Conservation (phyloP, 2,888 invertebrate species). For the Tachina lurida region DNA sequence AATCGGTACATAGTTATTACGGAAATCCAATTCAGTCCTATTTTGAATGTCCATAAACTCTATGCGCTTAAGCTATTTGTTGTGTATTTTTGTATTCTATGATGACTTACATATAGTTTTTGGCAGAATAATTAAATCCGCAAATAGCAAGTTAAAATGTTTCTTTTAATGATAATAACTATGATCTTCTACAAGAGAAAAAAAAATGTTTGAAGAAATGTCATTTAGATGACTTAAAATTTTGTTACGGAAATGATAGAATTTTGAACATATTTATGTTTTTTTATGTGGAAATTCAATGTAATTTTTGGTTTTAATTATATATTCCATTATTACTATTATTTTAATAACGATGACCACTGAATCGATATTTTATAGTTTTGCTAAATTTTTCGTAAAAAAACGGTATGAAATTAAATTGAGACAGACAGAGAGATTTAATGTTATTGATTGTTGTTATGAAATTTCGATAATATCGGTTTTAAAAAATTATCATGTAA, state of each 20-base stretch:
- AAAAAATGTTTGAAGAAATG: constrained; percentile 67
- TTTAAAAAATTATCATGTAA: constrained; percentile 63
- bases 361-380: constrained; percentile 83
- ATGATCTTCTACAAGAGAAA: constrained; percentile 68
- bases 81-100: neutral
- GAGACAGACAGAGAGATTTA: constrained; percentile 43
- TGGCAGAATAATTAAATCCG: neutral
- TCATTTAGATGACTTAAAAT: constrained; percentile 61
- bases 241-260: constrained; percentile 60
- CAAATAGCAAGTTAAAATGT: constrained; percentile 45
- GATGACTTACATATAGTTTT: neutral
- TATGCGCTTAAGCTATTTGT: no score
- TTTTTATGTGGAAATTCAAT: constrained; percentile 19
- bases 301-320: constrained; percentile 45
- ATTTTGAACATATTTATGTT: constrained; percentile 29
- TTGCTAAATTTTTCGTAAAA: constrained; percentile 65
- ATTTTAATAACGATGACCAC: constrained; percentile 81
- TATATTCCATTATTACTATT: constrained; percentile 31
- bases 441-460: constrained; percentile 73
- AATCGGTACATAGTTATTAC: no score
- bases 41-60: no score
- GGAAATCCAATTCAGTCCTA: neutral
- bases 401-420: constrained; percentile 71
- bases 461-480: constrained; percentile 81
- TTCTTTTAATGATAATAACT: constrained; percentile 65